Conservation (phyloP, 2,888 invertebrate species). For the Lasioglossum morio region DNA sequence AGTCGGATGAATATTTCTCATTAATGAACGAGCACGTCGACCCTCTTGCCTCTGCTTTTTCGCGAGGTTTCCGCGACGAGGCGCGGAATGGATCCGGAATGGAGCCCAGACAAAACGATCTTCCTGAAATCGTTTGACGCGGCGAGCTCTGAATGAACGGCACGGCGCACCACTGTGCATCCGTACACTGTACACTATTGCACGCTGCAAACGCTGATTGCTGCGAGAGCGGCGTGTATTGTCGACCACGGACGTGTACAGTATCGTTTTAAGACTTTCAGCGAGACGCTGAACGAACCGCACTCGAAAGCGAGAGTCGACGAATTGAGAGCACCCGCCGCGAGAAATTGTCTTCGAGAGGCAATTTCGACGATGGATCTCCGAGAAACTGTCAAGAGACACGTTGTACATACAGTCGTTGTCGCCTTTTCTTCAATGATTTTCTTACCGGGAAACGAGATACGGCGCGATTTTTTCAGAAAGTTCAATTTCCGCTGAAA, state of each 20-base stretch:
- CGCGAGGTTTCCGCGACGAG: constrained; percentile 35
- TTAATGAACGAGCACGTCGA: constrained; percentile 56
- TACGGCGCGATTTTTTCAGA: background rate
- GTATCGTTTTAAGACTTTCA: background rate
- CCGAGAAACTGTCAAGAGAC: background rate
- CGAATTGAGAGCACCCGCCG: background rate
- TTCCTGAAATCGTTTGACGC: constrained; percentile 26
- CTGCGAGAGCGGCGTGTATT: background rate
- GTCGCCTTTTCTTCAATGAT: background rate
- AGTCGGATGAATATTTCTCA: constrained; percentile 57
- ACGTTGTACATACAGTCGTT: background rate
- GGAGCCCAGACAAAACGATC: constrained; percentile 7
- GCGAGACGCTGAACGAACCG: constrained; percentile 2
- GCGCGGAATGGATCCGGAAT: constrained; percentile 9
- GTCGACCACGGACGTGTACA: background rate
- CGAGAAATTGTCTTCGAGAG: background rate
- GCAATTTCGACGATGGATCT: background rate
- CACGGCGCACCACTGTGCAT: background rate
- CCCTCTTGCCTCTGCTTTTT: constrained; percentile 55
- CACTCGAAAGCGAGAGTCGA: background rate
- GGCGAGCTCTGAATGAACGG: background rate
- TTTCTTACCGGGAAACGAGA: background rate
- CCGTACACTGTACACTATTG: background rate
- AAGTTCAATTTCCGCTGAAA: background rate
- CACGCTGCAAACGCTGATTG: background rate